These are phyloP conservation scores for Dendrocincla tyrannina DNA, from an alignment of 2,797 vertebrate species.

Conservation along the genomic window DNA sequence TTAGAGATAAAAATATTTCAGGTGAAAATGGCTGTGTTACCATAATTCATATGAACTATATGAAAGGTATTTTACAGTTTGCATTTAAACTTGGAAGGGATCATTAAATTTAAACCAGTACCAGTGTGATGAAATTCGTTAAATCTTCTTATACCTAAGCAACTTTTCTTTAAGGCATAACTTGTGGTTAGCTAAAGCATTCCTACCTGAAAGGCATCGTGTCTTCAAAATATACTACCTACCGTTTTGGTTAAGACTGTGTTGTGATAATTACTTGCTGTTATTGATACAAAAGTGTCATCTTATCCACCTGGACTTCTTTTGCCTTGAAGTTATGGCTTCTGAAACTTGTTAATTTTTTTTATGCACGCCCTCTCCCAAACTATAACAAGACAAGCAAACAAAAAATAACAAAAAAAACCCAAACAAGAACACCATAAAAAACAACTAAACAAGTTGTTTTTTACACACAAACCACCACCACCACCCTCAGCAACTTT, in stretches of 20 bases:
- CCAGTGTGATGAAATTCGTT: background rate
- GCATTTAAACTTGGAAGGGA: background rate
- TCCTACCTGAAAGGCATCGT: background rate
- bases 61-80: background rate
- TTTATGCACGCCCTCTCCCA: fast-evolving
- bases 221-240: background rate
- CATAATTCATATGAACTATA: background rate
- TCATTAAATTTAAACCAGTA: background rate
- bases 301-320: background rate
- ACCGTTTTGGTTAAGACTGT: background rate
- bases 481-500: fast-evolving
- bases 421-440: background rate
- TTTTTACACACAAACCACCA: too few species aligned
- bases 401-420: too few species aligned
- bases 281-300: background rate
- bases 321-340: background rate
- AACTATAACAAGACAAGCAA: background rate
- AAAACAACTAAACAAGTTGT: fast-evolving
- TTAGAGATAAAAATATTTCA: background rate
- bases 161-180: background rate
- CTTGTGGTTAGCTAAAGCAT: background rate
- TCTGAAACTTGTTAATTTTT: background rate
- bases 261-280: background rate
- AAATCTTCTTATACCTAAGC: background rate
- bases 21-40: background rate